Percentiles rank a stretch among this genome's conserved stretches.
Conservation (phyloP, 2,797 vertebrate species). For the Eurystomus glaucurus region DNA sequence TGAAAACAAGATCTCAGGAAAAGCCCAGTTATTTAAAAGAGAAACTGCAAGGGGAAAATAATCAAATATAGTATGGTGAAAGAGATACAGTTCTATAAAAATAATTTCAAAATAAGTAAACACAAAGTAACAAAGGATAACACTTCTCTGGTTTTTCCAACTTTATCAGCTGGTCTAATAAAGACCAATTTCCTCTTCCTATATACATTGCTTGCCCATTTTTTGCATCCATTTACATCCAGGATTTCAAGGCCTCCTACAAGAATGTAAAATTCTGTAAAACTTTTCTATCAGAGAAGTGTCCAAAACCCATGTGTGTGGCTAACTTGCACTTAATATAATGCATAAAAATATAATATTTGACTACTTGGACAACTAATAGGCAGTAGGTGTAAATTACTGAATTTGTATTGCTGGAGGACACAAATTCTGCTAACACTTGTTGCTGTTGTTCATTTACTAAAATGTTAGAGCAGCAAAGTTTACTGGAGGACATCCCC, state of each 20-base stretch:
- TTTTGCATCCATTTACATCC: background rate
- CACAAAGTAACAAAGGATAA: background rate
- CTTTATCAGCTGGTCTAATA: background rate
- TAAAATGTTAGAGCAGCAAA: background rate
- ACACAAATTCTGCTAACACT: background rate
- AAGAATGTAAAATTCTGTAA: background rate
- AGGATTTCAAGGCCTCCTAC: background rate
- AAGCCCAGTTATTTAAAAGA: background rate
- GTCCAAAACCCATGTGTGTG: accelerated
- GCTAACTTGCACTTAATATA: background rate
- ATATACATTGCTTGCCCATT: background rate
- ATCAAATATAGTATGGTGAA: background rate
- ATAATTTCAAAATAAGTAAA: background rate
- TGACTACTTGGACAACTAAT: background rate
- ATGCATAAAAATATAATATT: background rate
- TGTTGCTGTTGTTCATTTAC: background rate
- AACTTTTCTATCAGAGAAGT: background rate
- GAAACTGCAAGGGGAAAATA: accelerated
- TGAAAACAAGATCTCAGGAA: background rate
- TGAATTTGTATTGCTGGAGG: background rate
- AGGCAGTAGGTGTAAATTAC: background rate
- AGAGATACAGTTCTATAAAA: background rate
- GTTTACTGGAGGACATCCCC: background rate
- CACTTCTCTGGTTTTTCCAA: accelerated
- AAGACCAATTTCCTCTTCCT: background rate